Evolutionary conservation across 2,797 vertebrate genomes (phyloP), one percentile per base, ranked within the genome.

Genomic region (Malurus splendens): DNA sequence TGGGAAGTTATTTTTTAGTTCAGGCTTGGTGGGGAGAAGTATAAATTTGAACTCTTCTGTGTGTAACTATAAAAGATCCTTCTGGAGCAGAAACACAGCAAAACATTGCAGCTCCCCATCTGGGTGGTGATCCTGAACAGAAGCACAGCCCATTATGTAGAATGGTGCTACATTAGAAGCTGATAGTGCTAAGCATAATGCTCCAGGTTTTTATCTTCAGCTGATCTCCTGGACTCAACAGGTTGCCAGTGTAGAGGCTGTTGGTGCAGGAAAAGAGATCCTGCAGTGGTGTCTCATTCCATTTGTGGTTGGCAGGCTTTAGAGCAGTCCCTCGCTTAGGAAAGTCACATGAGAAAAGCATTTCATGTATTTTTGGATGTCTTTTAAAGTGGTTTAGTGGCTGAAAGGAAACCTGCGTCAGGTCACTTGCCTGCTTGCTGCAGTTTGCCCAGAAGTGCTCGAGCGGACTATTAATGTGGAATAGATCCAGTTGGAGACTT

Each of bases 311-410:
- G 88, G 83, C 90, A 92, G 52, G 36, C 73, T 88, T 79, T 54
- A 27, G 44, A 90, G 48, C 68, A 57, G 65, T 71, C 88, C 71
- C 64, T 86, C 6, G 2, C 75, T 59, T 77, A 28, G 66, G 83
- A 75, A 86, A 91, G 82, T 76, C 89, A 78, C 87, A 54, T 77
- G 91, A 93, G 86, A 84, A 89, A 92, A 87, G 78, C 73, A 75
- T 82, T 87, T 91, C 28, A 62, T 89, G 55, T 87, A 75, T 91
- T 95, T 95, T 93, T 94, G 92, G 91, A 62, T 89, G 76, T 39
- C 82, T 92, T 93, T 93, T 92, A 68, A 95, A 89, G 86, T 80
- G 78, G 57, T 82, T 93, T 76, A 73, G 52, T 45, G 78, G 64
- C 86, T 79, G 76, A 38, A 85, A 85, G 62, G 76, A 52, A 83